A percentile compares a stretch with the other conserved stretches of the same genome.
Conservation (phyloP, 1,140 invertebrate species). For the Lepidurus packardi region DNA sequence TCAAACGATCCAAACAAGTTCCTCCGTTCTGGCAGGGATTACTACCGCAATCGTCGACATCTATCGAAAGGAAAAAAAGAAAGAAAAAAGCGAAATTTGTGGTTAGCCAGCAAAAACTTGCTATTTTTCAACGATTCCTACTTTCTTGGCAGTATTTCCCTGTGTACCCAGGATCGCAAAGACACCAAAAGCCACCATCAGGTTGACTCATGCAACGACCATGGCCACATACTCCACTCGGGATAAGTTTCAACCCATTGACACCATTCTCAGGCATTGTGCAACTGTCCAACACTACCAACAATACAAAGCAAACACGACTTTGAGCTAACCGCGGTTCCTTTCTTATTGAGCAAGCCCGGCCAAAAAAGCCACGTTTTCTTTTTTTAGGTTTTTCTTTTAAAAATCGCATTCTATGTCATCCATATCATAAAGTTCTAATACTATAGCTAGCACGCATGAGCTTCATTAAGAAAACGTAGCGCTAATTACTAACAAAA, state of each 20-base stretch:
- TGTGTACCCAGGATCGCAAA: slow-evolving; percentile 77
- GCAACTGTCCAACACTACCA: slow-evolving; percentile 49
- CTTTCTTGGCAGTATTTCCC: slow-evolving; percentile 79
- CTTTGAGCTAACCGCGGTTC: background rate
- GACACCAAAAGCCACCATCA: slow-evolving; percentile 56
- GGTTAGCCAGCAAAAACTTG: too few species aligned
- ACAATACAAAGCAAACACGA: background rate
- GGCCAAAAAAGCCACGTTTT: too few species aligned
- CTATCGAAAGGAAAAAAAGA: slow-evolving; percentile 34
- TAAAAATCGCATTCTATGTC: background rate
- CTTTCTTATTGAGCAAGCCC: background rate
- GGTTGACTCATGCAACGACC: slow-evolving; percentile 64
- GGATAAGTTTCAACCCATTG: slow-evolving; percentile 35
- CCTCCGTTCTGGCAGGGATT: slow-evolving; percentile 47
- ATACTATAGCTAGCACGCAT: background rate
- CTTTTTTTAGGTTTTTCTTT: background rate
- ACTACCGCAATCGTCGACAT: slow-evolving; percentile 40
- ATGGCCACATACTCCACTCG: slow-evolving; percentile 60
- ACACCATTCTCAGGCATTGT: slow-evolving; percentile 43
- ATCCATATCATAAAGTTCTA: background rate
- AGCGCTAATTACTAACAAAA: background rate
- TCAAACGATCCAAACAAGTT: slow-evolving; percentile 68
- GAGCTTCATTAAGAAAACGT: background rate
- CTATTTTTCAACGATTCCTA: slow-evolving; percentile 36
- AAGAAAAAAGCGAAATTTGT: background rate